Percentiles rank a stretch among this genome's conserved stretches.
Evolutionary conservation across 1,140 invertebrate genomes (phyloP).

Genomic region (Tetramorium simillimum): DNA sequence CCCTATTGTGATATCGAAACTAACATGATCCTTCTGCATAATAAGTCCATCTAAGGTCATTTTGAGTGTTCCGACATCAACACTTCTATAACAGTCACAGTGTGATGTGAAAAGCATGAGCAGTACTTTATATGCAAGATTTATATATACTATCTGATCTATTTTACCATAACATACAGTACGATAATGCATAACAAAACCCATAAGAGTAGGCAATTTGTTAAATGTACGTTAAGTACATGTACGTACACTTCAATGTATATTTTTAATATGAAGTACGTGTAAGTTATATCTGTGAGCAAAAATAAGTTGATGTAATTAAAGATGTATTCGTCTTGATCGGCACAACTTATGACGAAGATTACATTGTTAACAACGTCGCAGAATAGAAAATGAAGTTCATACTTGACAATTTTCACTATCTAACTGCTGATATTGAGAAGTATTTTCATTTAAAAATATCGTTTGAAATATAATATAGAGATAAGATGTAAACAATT

Average conservation of each 20-base stretch:
- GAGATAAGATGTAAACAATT: neutral
- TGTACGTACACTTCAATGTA: conserved; percentile 80
- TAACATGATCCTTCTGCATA: conserved; percentile 40
- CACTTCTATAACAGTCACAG: conserved; percentile 57
- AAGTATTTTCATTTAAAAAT: conserved; percentile 4
- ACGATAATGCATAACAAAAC: conserved; percentile 71
- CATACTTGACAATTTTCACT: conserved; percentile 3
- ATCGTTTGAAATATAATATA: neutral
- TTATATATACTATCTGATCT: conserved; percentile 76
- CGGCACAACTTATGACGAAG: conserved; percentile 61
- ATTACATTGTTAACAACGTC: conserved; percentile 20
- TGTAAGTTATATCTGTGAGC: conserved; percentile 68
- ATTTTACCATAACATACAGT: conserved; percentile 75
- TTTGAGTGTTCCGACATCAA: conserved; percentile 51
- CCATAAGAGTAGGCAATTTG: conserved; percentile 71
- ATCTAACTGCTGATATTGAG: neutral
- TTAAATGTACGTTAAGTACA: conserved; percentile 76
- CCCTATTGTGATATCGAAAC: conserved; percentile 56
- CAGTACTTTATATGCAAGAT: conserved; percentile 72
- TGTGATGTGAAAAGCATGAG: conserved; percentile 61
- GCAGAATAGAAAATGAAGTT: conserved; percentile 33
- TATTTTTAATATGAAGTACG: conserved; percentile 81
- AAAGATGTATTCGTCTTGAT: conserved; percentile 63
- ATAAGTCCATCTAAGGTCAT: conserved; percentile 42
- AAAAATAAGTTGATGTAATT: conserved; percentile 63